phyloP scores from a whole-genome alignment of 2,113 vertebrate genomes.

The Collichthys lucidus region DNA sequence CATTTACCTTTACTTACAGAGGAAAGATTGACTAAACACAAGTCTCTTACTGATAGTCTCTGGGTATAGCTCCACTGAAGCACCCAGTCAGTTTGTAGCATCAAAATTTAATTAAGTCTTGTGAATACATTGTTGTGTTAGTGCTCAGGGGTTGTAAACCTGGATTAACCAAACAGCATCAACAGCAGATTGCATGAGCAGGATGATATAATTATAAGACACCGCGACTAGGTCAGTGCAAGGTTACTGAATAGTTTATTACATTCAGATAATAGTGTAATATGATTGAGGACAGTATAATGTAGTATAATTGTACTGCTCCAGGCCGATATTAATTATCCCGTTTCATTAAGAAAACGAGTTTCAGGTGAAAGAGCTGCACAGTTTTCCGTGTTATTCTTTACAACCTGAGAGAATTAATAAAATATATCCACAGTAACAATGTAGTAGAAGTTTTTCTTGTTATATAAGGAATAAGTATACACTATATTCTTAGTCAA shows the following conservation, averaged over 20 bases:
- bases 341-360: conserved; percentile 7
- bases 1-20: background rate
- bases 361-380: background rate
- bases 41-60: background rate
- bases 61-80: background rate
- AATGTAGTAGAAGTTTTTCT: background rate
- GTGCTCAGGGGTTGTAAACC: conserved; percentile 2
- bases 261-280: background rate
- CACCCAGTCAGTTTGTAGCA: background rate
- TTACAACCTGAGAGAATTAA: background rate
- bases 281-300: conserved; percentile 16
- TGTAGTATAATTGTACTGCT: background rate
- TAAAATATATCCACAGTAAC: background rate
- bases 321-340: conserved; percentile 12
- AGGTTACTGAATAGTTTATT: conserved; percentile 26
- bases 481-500: background rate
- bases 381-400: background rate
- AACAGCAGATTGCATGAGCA: background rate
- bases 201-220: background rate
- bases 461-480: background rate
- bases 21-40: background rate
- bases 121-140: background rate
- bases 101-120: background rate
- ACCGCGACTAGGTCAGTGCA: background rate
- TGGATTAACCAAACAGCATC: conserved; percentile 11